Evolutionary conservation across 1,140 invertebrate species (phyloP).

Genomic region (Conus ventricosus): DNA sequence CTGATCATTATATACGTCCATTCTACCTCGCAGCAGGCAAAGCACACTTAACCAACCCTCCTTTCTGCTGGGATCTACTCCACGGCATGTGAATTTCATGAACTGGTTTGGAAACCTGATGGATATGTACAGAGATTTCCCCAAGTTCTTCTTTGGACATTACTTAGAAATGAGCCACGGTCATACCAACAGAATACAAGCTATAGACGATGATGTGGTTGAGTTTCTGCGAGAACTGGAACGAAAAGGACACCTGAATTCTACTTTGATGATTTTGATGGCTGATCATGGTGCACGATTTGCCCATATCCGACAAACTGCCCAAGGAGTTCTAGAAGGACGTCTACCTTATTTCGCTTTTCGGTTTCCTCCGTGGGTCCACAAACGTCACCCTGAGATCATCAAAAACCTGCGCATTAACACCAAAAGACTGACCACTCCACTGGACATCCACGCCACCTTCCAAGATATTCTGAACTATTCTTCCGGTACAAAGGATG

Average conservation of each 20-base stretch:
- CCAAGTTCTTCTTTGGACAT: slow-evolving; percentile 89
- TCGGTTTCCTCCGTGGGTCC: slow-evolving; percentile 84
- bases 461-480: slow-evolving; percentile 74
- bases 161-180: slow-evolving; percentile 88
- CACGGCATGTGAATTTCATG: slow-evolving; percentile 83
- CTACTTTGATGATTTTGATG: slow-evolving; percentile 84
- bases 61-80: slow-evolving; percentile 85
- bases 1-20: slow-evolving; percentile 92
- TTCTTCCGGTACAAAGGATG: slow-evolving; percentile 80
- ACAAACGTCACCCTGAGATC: slow-evolving; percentile 79
- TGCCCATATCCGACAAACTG: slow-evolving; percentile 85
- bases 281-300: slow-evolving; percentile 95
- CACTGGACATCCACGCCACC: slow-evolving; percentile 76
- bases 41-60: slow-evolving; percentile 78
- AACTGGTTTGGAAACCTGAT: slow-evolving; percentile 81
- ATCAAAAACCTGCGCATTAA: slow-evolving; percentile 83
- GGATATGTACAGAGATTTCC: slow-evolving; percentile 80
- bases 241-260: slow-evolving; percentile 76
- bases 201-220: slow-evolving; percentile 82
- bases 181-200: slow-evolving; percentile 84
- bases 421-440: slow-evolving; percentile 70
- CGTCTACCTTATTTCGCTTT: slow-evolving; percentile 89
- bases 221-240: slow-evolving; percentile 82
- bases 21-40: slow-evolving; percentile 83
- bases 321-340: slow-evolving; percentile 88